Base-by-base conservation (phyloP, 2,113 vertebrate species). In the Taurulus bubalis region DNA sequence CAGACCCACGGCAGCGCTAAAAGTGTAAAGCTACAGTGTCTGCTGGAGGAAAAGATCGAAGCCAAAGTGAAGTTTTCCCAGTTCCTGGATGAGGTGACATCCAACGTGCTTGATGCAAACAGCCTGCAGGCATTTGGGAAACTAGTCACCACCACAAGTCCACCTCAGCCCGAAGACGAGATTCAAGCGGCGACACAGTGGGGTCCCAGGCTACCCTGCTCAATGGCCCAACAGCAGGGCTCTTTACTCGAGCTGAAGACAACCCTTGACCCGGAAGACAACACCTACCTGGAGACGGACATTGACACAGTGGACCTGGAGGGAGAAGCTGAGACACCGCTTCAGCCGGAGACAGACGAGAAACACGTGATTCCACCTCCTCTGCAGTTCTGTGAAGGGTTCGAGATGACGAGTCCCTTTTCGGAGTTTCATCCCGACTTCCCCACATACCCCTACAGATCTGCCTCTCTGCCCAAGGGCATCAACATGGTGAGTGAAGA, bases 11-110 rank as follows among this genome's bases (percentile, higher is more conserved):
- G 28, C 16, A 67, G 65, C 10, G 3, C 16, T 9, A 58, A 75
- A 32, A 77, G 68, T 8, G n/a, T 82, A 12, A 93, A 93, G 22
- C 60, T 91, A 1, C 94, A 93, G 65, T 56, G 79, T 20, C 85
- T 93, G 77, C 87, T 93, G 87, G 93, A 94, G 82, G 81, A 89
- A 49, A 94, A 93, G 69, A 94, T 91, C 38, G 84, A 95, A 85
- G 90, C 94, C 89, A 96, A 96, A 86, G 87, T 94, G 45, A 96
- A 94, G 77, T 98, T 98, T 89, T 98, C 96, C 8, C 94, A 95
- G 80, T 97, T 98, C 89, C 91, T 97, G 87, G 96, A 98, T 80
- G 96, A 97, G 85, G 95, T 97, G 80, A 95, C 95, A 0, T 91
- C 89, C 85, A 94, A 95, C 22, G 96, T 98, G 42, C 92, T 98